These are phyloP conservation scores for Acanthornis magna DNA, from an alignment of 2,797 vertebrate species.

Conservation along the genomic window DNA sequence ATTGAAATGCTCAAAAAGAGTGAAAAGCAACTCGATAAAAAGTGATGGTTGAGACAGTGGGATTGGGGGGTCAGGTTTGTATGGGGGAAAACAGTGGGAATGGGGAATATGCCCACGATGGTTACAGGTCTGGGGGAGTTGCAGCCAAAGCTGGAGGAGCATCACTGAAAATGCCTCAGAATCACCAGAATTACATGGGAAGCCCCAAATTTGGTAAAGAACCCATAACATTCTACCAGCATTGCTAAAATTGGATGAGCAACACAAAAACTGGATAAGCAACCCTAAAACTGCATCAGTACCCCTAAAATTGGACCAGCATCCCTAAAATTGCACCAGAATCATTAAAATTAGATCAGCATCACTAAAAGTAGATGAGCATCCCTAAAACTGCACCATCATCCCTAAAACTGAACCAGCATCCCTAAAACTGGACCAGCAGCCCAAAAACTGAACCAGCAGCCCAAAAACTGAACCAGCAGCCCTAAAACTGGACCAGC, in stretches of 20 bases:
- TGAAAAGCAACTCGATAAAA: background rate
- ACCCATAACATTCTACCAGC: background rate
- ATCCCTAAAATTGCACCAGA: accelerated
- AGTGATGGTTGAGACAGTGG: accelerated
- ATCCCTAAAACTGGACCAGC: no score
- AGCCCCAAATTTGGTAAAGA: background rate
- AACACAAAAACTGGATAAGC: background rate
- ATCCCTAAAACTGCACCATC: background rate
- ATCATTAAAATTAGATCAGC: no score
- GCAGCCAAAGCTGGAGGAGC: background rate
- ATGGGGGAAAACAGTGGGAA: accelerated
- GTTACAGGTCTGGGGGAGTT: background rate
- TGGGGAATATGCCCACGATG: accelerated
- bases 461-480: background rate
- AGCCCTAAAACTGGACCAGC: no score
- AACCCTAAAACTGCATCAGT: background rate
- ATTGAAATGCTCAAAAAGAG: background rate
- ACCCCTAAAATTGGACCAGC: accelerated
- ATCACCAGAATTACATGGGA: accelerated
- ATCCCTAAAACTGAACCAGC: no score
- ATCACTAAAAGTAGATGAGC: background rate
- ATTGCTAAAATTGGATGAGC: background rate
- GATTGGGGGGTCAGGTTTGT: background rate
- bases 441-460: background rate
- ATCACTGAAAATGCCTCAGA: background rate